These are phyloP conservation scores for Tiaroga cobitis DNA, from an alignment of 2,797 vertebrate species.

Conservation along the genomic window DNA sequence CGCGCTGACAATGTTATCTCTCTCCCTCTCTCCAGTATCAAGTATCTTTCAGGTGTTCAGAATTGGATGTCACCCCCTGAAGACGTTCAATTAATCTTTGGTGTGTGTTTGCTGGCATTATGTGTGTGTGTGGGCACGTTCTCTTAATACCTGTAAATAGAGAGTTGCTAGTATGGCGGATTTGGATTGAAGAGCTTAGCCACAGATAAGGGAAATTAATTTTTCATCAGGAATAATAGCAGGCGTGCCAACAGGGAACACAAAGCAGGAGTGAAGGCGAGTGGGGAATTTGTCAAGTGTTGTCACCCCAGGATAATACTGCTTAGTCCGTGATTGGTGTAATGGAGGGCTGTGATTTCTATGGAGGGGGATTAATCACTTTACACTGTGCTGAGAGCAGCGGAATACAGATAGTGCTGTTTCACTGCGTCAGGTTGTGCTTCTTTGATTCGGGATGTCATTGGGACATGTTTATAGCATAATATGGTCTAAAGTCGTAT, in stretches of 20 bases:
- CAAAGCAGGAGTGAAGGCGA: conserved; percentile 81
- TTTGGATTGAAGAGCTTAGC: conserved; percentile 88
- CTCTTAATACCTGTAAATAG: conserved; percentile 85
- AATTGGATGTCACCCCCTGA: conserved; percentile 88
- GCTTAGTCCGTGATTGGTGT: conserved; percentile 92
- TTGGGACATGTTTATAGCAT: conserved; percentile 41
- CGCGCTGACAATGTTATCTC: conserved; percentile 90
- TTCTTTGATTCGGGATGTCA: conserved; percentile 30
- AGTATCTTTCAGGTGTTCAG: conserved; percentile 84
- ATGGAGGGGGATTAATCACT: conserved; percentile 96
- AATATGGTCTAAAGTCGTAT: background rate
- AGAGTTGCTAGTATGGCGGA: conserved; percentile 85
- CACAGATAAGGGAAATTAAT: conserved; percentile 92
- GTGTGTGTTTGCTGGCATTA: conserved; percentile 80
- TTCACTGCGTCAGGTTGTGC: conserved; percentile 40
- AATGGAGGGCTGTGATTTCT: conserved; percentile 96
- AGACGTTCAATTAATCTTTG: conserved; percentile 91
- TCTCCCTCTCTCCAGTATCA: conserved; percentile 76
- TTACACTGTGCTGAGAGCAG: conserved; percentile 87
- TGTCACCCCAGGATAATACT: conserved; percentile 96
- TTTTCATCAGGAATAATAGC: conserved; percentile 91
- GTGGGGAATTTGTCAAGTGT: conserved; percentile 92
- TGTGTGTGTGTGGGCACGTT: conserved; percentile 46
- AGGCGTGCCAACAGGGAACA: conserved; percentile 76
- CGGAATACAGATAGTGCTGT: conserved; percentile 83